A percentile compares a stretch with the other conserved stretches of the same genome.
Conservation (phyloP, 2,113 vertebrate genomes). For the Halichoeres trimaculatus region DNA sequence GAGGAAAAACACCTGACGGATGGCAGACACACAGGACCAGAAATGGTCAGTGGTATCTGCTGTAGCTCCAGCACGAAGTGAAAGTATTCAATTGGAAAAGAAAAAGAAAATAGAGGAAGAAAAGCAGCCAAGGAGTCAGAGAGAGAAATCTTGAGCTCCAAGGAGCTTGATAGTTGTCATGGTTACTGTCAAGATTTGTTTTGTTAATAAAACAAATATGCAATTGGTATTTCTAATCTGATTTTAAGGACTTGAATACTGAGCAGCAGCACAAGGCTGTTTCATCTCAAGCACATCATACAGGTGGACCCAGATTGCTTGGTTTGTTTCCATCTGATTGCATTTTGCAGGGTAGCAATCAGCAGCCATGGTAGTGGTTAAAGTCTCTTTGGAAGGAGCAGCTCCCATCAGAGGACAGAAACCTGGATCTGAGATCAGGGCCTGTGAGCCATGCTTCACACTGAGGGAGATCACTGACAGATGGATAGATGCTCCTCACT, state of each 20-base stretch:
- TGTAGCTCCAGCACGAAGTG: slow-evolving; percentile 17
- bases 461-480: slow-evolving; percentile 14
- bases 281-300: slow-evolving; percentile 20
- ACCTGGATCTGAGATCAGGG: slow-evolving; percentile 40
- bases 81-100: slow-evolving; percentile 2
- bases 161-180: slow-evolving; percentile 67
- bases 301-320: slow-evolving; percentile 31
- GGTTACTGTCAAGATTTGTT: slow-evolving; percentile 63
- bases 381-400: slow-evolving; percentile 16
- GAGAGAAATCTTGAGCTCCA: neutral
- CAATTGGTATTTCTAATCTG: slow-evolving; percentile 74
- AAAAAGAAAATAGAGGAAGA: slow-evolving; percentile 1
- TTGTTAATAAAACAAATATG: slow-evolving; percentile 76
- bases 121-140: neutral
- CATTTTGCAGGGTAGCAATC: slow-evolving; percentile 39
- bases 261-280: slow-evolving; percentile 46
- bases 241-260: slow-evolving; percentile 59
- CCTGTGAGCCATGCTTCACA: slow-evolving; percentile 14
- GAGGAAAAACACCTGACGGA: slow-evolving; percentile 23
- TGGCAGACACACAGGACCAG: slow-evolving; percentile 37
- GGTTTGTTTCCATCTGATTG: slow-evolving; percentile 45
- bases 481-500: too few relatives aligned
- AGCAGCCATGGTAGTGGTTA: slow-evolving; percentile 41
- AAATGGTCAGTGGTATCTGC: slow-evolving; percentile 36
- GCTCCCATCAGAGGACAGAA: slow-evolving; percentile 14